Evolutionary conservation across 1,140 invertebrate genomes (phyloP).

Genomic region (Apis dorsata): DNA sequence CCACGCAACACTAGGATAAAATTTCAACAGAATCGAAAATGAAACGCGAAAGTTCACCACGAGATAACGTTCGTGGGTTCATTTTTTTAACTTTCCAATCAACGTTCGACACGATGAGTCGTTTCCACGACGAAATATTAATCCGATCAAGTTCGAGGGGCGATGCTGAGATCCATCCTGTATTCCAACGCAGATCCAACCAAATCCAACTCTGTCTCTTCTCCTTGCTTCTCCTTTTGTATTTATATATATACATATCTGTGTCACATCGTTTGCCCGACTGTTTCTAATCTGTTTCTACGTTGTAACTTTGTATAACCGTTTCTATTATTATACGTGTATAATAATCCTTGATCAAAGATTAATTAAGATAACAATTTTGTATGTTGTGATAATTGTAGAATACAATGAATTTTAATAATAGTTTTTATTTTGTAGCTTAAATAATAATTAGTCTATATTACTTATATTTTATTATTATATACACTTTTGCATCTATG

Average conservation of each 20-base stretch:
- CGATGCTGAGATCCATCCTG: conserved; percentile 46
- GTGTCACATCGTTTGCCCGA: neutral
- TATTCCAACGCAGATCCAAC: conserved; percentile 29
- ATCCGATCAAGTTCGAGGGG: conserved; percentile 31
- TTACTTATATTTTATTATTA: too few relatives aligned
- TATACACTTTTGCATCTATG: neutral
- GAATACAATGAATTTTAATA: too few relatives aligned
- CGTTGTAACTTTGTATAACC: too few relatives aligned
- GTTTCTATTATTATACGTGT: too few relatives aligned
- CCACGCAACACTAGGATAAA: too few relatives aligned
- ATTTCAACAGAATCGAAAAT: neutral
- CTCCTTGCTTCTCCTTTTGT: conserved; percentile 1
- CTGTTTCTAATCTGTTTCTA: too few relatives aligned
- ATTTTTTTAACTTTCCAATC: neutral
- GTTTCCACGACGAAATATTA: conserved; percentile 49
- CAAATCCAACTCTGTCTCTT: conserved; percentile 43
- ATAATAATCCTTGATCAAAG: too few relatives aligned
- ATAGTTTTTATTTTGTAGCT: too few relatives aligned
- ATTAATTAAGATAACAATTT: too few relatives aligned
- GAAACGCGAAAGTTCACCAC: neutral
- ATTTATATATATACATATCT: neutral
- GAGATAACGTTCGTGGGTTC: neutral
- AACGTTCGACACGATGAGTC: neutral
- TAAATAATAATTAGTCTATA: too few relatives aligned
- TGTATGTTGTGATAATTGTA: too few relatives aligned